Evolutionary conservation across 2,888 invertebrate species (phyloP).

Genomic region (Drosophila pseudotalamancana): DNA sequence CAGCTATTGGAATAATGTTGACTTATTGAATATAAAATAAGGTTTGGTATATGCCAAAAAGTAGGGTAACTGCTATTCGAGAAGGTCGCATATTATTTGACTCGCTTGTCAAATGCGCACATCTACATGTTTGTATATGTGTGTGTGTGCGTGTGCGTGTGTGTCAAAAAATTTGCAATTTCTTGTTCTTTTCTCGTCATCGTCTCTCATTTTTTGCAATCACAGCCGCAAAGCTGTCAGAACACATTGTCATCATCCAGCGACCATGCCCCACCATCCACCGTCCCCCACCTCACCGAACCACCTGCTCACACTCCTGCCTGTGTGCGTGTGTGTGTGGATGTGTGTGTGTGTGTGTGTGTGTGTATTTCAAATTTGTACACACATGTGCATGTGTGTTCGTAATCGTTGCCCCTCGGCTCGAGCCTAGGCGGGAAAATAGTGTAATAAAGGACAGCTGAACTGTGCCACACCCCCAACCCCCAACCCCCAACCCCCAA

Average conservation of each 20-base stretch:
- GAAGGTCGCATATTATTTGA: too few species aligned
- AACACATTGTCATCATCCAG: slow-evolving; percentile 77
- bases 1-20: too few species aligned
- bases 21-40: too few species aligned
- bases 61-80: slow-evolving; percentile 1
- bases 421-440: slow-evolving; percentile 52
- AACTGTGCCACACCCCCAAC: slow-evolving; percentile 24
- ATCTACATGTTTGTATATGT: not conserved
- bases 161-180: slow-evolving; percentile 66
- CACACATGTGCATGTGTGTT: slow-evolving; percentile 54
- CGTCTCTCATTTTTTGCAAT: slow-evolving; percentile 80
- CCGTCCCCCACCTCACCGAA: slow-evolving; percentile 12
- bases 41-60: too few species aligned
- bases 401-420: slow-evolving; percentile 58
- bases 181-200: slow-evolving; percentile 72
- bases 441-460: slow-evolving; percentile 78
- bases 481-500: not conserved
- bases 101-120: not conserved
- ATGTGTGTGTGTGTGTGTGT: slow-evolving; percentile 26
- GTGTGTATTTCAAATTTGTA: slow-evolving; percentile 13
- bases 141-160: not conserved
- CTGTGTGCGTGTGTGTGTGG: not conserved
- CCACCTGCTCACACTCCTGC: slow-evolving; percentile 64
- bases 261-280: slow-evolving; percentile 13
- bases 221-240: slow-evolving; percentile 75